phyloP scores from a whole-genome alignment of 1,140 invertebrate genomes.

The Nebria ingens region DNA sequence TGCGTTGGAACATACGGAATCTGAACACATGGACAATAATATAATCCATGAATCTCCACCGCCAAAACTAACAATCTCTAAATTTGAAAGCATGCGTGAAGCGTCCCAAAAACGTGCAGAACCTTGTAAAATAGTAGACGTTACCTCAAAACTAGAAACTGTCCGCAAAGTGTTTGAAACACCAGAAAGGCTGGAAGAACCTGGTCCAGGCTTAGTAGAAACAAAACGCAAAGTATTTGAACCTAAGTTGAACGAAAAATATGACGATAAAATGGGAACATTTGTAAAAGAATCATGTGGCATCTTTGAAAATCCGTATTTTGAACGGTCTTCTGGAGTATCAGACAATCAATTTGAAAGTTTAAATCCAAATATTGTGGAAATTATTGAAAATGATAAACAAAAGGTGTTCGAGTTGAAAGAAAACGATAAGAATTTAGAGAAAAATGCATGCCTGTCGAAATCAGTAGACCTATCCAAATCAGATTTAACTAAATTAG shows the following conservation, averaged over 20 bases:
- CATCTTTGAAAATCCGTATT: constrained; percentile 27
- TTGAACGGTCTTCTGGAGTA: constrained; percentile 12
- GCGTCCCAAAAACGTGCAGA: neutral
- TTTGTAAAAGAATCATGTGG: constrained; percentile 26
- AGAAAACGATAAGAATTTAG: constrained; percentile 16
- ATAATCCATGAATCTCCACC: constrained; percentile 2
- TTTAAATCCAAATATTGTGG: constrained; percentile 31
- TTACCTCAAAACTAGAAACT: constrained; percentile 29
- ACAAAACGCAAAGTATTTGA: constrained; percentile 31
- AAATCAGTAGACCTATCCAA: no score
- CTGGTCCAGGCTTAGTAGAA: constrained; percentile 27
- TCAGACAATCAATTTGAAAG: constrained; percentile 25
- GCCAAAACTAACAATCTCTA: neutral
- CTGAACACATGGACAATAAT: neutral
- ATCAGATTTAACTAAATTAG: constrained; percentile 11
- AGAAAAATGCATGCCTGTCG: no score
- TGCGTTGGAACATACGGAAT: no score
- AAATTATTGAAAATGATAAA: constrained; percentile 30
- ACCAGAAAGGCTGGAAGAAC: constrained; percentile 16
- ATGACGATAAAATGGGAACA: constrained; percentile 19
- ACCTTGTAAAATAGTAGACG: constrained; percentile 26
- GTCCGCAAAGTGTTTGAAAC: constrained; percentile 31
- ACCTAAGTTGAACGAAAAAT: constrained; percentile 21
- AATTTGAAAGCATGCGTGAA: neutral
- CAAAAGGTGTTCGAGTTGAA: constrained; percentile 13